Base-by-base conservation (phyloP, 1,140 invertebrate species). In the Meteorus sp. region DNA sequence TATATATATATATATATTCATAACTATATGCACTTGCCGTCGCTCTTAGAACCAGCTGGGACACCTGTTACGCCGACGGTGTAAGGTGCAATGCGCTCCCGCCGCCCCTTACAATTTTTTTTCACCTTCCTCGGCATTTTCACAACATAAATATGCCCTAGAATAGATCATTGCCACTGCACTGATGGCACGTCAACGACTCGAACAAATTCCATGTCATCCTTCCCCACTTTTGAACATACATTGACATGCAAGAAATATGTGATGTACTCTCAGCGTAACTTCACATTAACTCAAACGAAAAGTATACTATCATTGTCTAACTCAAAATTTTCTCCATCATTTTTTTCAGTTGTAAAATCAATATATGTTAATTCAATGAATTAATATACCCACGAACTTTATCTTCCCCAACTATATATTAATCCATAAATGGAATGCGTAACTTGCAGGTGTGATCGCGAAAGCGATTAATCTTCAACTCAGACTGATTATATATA, bases 21-120 rank as follows among this genome's bases (percentile, higher is more conserved):
- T n/a, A n/a, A n/a, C n/a, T n/a, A 33, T 33, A 69, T 74, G 70
- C 75, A 77, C 75, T 77, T 77, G 74, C 67, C 45, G 37, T 53
- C 57, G 37, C 19, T 17, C 27, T 47, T 11, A 39, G 69, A 62
- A 68, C 74, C 74, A 76, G 72, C 74, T 76, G 73, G 66, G 64
- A 68, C 75, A 77, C 75, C 75, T 76, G 74, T 75, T 72, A 62
- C 62, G 60, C 60, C 56, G 58, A 47, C 43, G 53, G 29, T 20
- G 69, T 74, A 76, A 76, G 74, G 74, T 75, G 72, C 69, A 76
- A 72, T 69, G 65, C 71, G 70, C 68, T 61, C 58, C 48, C 63
- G 61, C 60, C 56, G 48, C 31, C 57, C 41, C 27, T 50, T 44
- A 60, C 56, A 33, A 50, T 60, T 56, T 43, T 48, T 56, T 58